phyloP scores from a whole-genome alignment of 2,888 invertebrate species.

The Hypercompe scribonia region DNA sequence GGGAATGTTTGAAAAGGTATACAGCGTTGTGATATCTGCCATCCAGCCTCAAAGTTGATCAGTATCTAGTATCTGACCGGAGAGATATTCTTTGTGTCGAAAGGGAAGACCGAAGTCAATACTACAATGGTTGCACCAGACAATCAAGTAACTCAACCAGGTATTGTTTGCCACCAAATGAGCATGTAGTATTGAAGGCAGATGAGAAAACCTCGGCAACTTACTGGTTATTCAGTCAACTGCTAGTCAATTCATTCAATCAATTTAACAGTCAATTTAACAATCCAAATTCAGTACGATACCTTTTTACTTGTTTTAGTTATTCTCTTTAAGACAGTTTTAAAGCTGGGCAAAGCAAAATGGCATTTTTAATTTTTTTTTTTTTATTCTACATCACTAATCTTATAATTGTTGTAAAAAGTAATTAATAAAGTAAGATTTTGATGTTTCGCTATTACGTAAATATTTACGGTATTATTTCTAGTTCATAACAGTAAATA shows the following conservation, averaged over 20 bases:
- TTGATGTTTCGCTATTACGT: no score
- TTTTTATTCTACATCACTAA: no score
- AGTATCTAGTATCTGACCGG: no score
- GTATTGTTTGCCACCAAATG: not conserved
- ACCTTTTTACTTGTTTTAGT: no score
- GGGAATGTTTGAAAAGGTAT: no score
- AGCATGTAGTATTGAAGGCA: not conserved
- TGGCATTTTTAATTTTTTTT: no score
- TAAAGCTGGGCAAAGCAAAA: no score
- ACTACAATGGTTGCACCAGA: not conserved
- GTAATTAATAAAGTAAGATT: no score
- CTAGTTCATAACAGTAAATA: not conserved
- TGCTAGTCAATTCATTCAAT: not conserved
- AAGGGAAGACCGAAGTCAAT: not conserved
- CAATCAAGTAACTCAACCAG: not conserved
- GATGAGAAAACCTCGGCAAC: not conserved
- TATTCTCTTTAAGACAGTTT: no score
- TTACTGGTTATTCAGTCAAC: not conserved
- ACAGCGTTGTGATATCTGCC: not conserved
- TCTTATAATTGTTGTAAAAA: no score
- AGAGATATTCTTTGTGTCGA: not conserved
- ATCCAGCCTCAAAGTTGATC: not conserved
- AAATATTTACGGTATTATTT: not conserved
- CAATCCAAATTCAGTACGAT: no score
- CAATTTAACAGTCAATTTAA: not conserved